These are phyloP conservation scores for Nasonia longicornis DNA, from an alignment of 1,140 invertebrate genomes.

Conservation along the genomic window DNA sequence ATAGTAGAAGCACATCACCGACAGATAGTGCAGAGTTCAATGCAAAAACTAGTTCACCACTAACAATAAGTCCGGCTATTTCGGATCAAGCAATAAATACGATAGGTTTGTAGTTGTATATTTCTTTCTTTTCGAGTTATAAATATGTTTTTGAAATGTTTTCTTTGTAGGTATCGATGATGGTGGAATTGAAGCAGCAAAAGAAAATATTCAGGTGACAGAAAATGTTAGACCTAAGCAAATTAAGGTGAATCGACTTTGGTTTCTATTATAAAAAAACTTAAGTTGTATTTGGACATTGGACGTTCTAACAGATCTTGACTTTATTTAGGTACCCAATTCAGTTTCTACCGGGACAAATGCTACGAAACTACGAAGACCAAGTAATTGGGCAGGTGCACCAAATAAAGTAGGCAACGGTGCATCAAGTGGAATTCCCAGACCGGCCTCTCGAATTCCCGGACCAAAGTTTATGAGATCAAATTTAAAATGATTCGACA, in stretches of 20 bases:
- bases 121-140: not conserved
- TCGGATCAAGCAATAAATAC: conserved; percentile 55
- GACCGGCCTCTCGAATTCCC: conserved; percentile 66
- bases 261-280: not conserved
- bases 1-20: conserved; percentile 43
- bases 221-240: conserved; percentile 42
- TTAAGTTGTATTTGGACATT: conserved; percentile 3
- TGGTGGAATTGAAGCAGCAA: conserved; percentile 23
- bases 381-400: conserved; percentile 55
- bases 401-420: conserved; percentile 51
- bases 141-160: not conserved
- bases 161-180: conserved; percentile 32
- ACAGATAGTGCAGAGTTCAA: conserved; percentile 44
- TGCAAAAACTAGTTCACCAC: conserved; percentile 60
- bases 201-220: conserved; percentile 46
- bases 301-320: not conserved
- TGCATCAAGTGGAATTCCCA: conserved; percentile 63
- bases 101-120: conserved; percentile 46
- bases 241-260: conserved; percentile 44
- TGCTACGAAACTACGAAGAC: conserved; percentile 58
- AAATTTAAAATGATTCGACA: conserved; percentile 40
- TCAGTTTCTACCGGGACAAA: conserved; percentile 49
- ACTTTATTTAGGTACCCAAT: conserved; percentile 20
- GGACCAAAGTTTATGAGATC: conserved; percentile 56
- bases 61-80: conserved; percentile 52